Evolutionary conservation across 2,113 vertebrate species (phyloP).

Genomic region (Nycticorax nycticorax): DNA sequence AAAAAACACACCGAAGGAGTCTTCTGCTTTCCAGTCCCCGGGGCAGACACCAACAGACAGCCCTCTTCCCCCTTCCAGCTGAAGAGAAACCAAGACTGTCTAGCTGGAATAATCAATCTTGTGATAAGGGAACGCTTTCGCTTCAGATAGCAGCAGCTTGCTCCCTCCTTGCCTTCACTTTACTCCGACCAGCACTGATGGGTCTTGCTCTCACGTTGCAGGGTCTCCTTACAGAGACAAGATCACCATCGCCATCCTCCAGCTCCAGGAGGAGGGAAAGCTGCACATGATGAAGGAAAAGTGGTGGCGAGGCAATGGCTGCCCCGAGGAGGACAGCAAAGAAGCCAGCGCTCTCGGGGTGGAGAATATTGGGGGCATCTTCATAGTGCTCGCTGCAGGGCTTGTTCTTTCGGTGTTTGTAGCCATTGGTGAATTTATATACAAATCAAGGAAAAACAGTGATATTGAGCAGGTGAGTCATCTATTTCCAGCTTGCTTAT

Average conservation of each 20-base stretch:
- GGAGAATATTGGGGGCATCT: constrained; percentile 98
- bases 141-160: not conserved
- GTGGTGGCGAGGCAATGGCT: constrained; percentile 97
- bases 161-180: not conserved
- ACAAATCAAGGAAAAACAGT: constrained; percentile 90
- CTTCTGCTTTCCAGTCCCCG: not conserved
- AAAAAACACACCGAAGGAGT: not conserved
- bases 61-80: not conserved
- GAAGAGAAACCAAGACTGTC: not conserved
- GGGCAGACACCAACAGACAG: not conserved
- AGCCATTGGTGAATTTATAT: constrained; percentile 96
- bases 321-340: constrained; percentile 94
- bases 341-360: constrained; percentile 95
- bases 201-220: constrained; percentile 43
- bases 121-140: not conserved
- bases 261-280: constrained; percentile 96
- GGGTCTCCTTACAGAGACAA: constrained; percentile 96
- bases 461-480: constrained; percentile 92
- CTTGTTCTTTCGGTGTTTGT: constrained; percentile 97
- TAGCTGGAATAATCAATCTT: not conserved
- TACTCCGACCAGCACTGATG: not conserved
- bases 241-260: constrained; percentile 95
- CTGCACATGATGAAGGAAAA: constrained; percentile 99
- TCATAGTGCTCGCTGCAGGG: constrained; percentile 94
- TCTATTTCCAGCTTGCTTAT: not conserved